Percentiles rank a stretch among this genome's conserved stretches.
Conservation (phyloP, 2,113 vertebrate genomes). For the Cavia aperea region DNA sequence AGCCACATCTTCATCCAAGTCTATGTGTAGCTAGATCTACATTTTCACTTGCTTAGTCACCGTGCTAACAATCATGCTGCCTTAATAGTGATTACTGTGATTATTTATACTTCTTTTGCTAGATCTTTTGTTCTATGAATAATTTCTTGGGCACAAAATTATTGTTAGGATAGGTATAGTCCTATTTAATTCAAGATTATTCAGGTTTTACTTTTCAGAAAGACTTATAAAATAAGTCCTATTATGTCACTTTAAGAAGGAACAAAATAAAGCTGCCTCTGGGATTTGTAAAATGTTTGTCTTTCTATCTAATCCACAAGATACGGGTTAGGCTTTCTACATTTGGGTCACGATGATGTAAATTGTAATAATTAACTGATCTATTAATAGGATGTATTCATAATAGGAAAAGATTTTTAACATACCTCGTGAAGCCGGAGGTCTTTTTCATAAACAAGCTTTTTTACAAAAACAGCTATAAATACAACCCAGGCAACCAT, state of each 20-base stretch:
- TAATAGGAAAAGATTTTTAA: constrained; percentile 59
- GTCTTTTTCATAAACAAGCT: constrained; percentile 95
- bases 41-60: not conserved
- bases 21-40: not conserved
- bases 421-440: constrained; percentile 93
- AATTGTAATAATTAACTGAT: constrained; percentile 32
- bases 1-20: not conserved
- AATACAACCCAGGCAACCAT: constrained; percentile 97
- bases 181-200: constrained; percentile 16
- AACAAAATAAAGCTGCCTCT: constrained; percentile 15
- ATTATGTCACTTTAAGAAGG: not conserved
- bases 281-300: constrained; percentile 17
- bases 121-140: not conserved
- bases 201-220: constrained; percentile 37
- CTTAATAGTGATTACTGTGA: not conserved
- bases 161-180: not conserved
- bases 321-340: constrained; percentile 43
- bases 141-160: constrained; percentile 33
- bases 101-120: constrained; percentile 24
- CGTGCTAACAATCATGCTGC: not conserved
- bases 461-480: constrained; percentile 94
- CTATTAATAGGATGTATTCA: constrained; percentile 58
- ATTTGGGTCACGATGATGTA: constrained; percentile 44
- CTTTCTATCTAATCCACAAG: constrained; percentile 16
- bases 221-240: not conserved